Percentiles rank a stretch among this genome's conserved stretches.
Conservation (phyloP, 2,888 invertebrate species). For the Teinopalpus imperialis region DNA sequence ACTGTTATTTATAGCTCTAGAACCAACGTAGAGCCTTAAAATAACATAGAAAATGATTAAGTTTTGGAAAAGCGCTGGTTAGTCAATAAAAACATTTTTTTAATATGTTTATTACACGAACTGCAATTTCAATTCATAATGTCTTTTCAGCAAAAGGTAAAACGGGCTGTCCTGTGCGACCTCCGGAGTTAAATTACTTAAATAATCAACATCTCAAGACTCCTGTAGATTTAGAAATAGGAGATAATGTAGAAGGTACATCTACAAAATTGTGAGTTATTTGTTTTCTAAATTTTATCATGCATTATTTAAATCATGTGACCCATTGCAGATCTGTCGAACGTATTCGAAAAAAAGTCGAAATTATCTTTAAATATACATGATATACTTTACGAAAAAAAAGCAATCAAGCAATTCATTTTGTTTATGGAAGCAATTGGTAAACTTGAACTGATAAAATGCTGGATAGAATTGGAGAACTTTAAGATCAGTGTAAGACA, state of each 20-base stretch:
- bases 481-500: slow-evolving; percentile 65
- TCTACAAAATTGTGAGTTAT: slow-evolving; percentile 23
- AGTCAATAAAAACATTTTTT: slow-evolving; percentile 24
- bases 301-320: slow-evolving; percentile 11
- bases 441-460: slow-evolving; percentile 85
- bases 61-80: slow-evolving; percentile 90
- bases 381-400: slow-evolving; percentile 89
- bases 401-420: slow-evolving; percentile 91
- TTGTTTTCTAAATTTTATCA: slow-evolving; percentile 8
- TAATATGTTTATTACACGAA: slow-evolving; percentile 27
- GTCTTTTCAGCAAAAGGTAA: slow-evolving; percentile 69
- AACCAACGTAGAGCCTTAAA: slow-evolving; percentile 29
- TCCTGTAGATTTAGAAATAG: slow-evolving; percentile 47
- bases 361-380: slow-evolving; percentile 88
- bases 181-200: slow-evolving; percentile 53
- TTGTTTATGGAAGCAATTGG: slow-evolving; percentile 92
- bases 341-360: slow-evolving; percentile 77
- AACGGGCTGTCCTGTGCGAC: slow-evolving; percentile 74
- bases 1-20: slow-evolving; percentile 34
- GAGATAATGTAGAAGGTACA: slow-evolving; percentile 59
- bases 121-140: slow-evolving; percentile 20
- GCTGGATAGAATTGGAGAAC: slow-evolving; percentile 89
- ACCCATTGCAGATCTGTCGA: slow-evolving; percentile 54
- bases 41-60: slow-evolving; percentile 83
- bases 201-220: slow-evolving; percentile 29